Conservation (phyloP, 2,888 invertebrate genomes). For the Kryphioiulus occultus region DNA sequence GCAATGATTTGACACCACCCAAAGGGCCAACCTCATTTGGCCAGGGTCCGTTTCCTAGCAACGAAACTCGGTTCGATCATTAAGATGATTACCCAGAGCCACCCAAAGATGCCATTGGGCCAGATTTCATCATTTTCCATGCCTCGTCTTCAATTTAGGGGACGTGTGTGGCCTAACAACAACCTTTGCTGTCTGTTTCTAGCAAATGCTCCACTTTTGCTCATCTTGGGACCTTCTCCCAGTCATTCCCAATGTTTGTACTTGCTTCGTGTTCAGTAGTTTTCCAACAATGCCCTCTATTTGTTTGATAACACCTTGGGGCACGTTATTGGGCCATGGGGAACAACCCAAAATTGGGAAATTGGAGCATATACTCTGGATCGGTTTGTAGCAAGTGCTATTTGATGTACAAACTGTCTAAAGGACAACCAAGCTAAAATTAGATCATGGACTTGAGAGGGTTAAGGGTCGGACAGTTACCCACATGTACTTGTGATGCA, state of each 20-base stretch:
- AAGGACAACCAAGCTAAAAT: too few species aligned
- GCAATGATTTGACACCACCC: conserved; percentile 14
- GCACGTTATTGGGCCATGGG: neutral
- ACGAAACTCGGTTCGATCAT: neutral
- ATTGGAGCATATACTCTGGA: neutral
- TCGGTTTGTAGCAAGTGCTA: neutral
- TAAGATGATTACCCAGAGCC: conserved; percentile 26
- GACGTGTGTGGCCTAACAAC: conserved; percentile 11
- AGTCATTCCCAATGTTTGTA: neutral
- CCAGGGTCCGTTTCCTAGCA: neutral
- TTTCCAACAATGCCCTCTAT: neutral
- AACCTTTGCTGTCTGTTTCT: neutral
- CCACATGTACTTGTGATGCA: too few species aligned
- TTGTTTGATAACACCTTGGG: neutral
- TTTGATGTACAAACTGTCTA: neutral
- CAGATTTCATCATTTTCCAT: conserved; percentile 12
- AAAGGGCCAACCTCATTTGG: neutral
- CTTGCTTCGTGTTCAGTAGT: neutral
- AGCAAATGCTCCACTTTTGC: neutral
- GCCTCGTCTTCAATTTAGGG: conserved; percentile 11
- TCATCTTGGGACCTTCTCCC: neutral
- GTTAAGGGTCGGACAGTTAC: too few species aligned
- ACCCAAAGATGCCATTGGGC: conserved; percentile 20
- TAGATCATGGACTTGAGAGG: too few species aligned
- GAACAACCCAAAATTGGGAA: neutral